Percentiles rank a stretch among this genome's conserved stretches.
phyloP scores from a whole-genome alignment of 2,113 vertebrate species.

The Poecilia latipinna region DNA sequence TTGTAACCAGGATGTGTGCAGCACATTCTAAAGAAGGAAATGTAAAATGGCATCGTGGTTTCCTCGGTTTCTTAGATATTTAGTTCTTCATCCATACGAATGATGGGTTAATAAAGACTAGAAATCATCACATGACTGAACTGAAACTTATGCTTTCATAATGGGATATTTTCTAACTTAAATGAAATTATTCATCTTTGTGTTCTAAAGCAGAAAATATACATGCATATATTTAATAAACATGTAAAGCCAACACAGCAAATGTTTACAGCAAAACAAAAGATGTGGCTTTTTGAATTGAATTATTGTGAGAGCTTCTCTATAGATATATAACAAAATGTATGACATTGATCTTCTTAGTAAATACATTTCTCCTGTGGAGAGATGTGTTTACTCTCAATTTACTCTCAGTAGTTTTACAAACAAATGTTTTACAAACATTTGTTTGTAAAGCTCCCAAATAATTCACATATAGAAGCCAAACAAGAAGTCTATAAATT shows the following conservation, averaged over 20 bases:
- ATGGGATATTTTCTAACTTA: not conserved
- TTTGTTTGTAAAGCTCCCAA: not conserved
- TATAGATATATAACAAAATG: too few species aligned
- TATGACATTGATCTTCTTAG: not conserved
- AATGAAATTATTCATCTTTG: not conserved
- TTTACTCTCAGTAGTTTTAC: too few species aligned
- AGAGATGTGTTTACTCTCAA: too few species aligned
- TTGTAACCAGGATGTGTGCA: slow-evolving; percentile 81
- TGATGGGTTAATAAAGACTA: slow-evolving; percentile 6
- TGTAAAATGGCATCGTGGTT: not conserved
- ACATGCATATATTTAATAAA: not conserved
- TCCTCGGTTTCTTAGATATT: not conserved
- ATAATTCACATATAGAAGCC: not conserved
- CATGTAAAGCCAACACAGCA: not conserved
- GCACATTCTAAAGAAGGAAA: slow-evolving; percentile 68
- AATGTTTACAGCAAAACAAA: not conserved
- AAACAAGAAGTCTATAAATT: not conserved
- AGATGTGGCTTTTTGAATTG: not conserved
- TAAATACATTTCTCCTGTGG: not conserved
- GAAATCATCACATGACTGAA: slow-evolving; percentile 10
- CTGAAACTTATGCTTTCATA: not conserved
- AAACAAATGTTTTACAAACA: too few species aligned
- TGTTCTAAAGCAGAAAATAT: not conserved
- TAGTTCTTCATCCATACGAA: not conserved
- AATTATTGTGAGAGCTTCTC: not conserved